Base-by-base conservation (phyloP, 2,888 invertebrate genomes). In the Pristionchus fissidentatus region DNA sequence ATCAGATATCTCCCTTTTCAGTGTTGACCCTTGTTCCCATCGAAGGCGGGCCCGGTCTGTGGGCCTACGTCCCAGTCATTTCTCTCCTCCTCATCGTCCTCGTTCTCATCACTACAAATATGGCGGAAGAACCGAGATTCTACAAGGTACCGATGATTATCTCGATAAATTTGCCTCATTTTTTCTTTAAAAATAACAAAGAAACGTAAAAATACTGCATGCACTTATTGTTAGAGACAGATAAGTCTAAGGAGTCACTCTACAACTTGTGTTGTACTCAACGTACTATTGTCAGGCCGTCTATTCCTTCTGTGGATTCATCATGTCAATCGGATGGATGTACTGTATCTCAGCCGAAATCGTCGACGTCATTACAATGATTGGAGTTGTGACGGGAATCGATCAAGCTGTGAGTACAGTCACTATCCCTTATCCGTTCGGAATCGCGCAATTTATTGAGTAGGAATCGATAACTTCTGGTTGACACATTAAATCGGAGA, bases 311-410 rank as follows among this genome's bases (percentile, higher is more conserved):
- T 86, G 94, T 26, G 95, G 94, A 81, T 95, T 95, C 92, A 84
- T 93, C 29, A 93, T 93, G 35, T 94, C 94, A 55, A 94, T 95
- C 83, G 90, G 94, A 49, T 94, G 94, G 91, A 95, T 95, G 73
- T 95, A 94, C 90, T 90, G 93, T 55, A 92, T 95, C 46, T 95
- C 95, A 46, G 93, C 93, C 87, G 95, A 95, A 92, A 94, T 95
- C 77, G 94, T 95, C 46, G 93, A 93, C 86, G 90, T 93, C 62
- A 93, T 95, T 41, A 92, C 94, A 92, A 93, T 94, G 66, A 90
- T 95, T 84, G 95, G 95, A 41, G 93, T 94, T 78, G 93, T 94
- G n/a, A 93, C 94, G 84, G 84, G 83, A 7, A 80, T 86, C n/a
- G 80, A 85, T 41, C 84, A 85, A 22, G 83, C 86, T 15, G 83